Evolutionary conservation across 2,888 invertebrate species (phyloP).

Genomic region (Mantis religiosa): DNA sequence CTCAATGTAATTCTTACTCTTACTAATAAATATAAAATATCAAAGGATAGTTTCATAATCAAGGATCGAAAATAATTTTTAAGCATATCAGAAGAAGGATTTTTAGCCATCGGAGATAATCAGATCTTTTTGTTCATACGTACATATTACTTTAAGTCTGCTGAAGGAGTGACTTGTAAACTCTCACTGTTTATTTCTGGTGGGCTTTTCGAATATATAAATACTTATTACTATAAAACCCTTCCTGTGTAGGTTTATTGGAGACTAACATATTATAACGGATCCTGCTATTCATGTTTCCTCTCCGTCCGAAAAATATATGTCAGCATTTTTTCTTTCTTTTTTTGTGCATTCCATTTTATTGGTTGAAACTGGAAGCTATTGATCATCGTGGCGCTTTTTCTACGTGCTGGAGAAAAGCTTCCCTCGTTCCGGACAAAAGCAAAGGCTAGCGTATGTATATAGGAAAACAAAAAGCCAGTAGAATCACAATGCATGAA

Average conservation of each 20-base stretch:
- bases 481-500: background rate
- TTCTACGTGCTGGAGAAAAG: background rate
- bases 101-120: too few relatives aligned
- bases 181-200: background rate
- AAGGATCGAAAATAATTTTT: too few relatives aligned
- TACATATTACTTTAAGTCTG: too few relatives aligned
- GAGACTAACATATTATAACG: background rate
- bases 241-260: background rate
- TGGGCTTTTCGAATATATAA: background rate
- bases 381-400: background rate
- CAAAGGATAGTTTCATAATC: too few relatives aligned
- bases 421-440: background rate
- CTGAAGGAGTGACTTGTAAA: too few relatives aligned
- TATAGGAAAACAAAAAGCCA: background rate
- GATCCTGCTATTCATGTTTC: background rate
- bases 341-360: background rate
- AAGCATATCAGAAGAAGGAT: too few relatives aligned
- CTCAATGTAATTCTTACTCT: too few relatives aligned
- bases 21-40: too few relatives aligned
- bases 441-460: background rate
- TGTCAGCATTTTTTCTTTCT: background rate
- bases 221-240: background rate
- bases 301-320: background rate
- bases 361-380: background rate
- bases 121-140: too few relatives aligned